A percentile compares a stretch with the other conserved stretches of the same genome.
Conservation (phyloP, 64 coral and sea anemone genomes). For the Montipora sp. region DNA sequence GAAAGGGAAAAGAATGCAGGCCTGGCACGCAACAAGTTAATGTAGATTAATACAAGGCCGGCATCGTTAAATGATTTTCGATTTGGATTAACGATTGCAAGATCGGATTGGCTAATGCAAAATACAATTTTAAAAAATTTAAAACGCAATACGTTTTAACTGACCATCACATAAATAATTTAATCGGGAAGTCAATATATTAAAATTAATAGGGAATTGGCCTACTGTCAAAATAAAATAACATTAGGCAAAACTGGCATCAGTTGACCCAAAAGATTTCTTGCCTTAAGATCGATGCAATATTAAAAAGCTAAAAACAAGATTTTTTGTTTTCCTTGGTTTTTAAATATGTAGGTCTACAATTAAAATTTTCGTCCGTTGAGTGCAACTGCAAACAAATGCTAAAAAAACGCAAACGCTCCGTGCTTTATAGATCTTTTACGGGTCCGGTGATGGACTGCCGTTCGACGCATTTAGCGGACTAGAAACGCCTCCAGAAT, state of each 20-base stretch:
- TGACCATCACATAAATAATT: neutral
- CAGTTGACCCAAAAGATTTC: too few species aligned
- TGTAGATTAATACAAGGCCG: too few species aligned
- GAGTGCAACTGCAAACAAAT: neutral
- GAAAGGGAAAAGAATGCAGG: neutral
- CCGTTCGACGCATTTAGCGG: neutral
- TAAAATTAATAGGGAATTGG: neutral
- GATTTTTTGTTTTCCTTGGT: too few species aligned
- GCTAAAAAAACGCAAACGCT: constrained; percentile 19
- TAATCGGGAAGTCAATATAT: neutral
- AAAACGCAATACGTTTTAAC: neutral
- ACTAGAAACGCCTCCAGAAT: too few species aligned
- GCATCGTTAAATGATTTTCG: neutral
- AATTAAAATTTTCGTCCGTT: too few species aligned
- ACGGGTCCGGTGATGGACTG: neutral
- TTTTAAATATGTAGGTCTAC: too few species aligned
- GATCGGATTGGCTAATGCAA: neutral
- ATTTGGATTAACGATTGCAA: neutral
- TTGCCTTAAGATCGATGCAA: too few species aligned
- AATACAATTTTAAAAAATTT: neutral
- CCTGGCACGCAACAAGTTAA: too few species aligned
- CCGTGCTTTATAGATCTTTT: neutral
- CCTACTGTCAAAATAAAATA: neutral
- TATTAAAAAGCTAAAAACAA: too few species aligned
- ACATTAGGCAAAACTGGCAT: too few species aligned